Evolutionary conservation across 2,113 vertebrate species (phyloP), one percentile per base, ranked within the genome.

Genomic region (Albula glossodonta): DNA sequence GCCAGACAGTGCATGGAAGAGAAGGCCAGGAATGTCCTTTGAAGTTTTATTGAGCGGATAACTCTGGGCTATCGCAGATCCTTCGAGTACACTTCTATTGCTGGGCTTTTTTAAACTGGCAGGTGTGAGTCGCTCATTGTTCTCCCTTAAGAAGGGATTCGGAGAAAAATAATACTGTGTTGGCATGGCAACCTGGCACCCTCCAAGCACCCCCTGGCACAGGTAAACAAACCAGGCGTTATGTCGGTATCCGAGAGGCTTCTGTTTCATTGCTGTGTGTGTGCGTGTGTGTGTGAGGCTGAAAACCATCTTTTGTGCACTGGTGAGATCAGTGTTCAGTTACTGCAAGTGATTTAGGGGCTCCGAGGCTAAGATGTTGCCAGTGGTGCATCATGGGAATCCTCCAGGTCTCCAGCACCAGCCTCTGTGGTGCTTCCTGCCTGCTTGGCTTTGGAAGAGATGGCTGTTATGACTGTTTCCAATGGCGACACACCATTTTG

Each of bases 21-120:
- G 60, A 63, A 0, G 83, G 78, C 86, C 90, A 87, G 84, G 92
- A 95, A 94, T 93, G 90, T 84, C 84, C 92, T 94, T 93, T 94
- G 93, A 94, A 92, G 91, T 92, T 93, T 91, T 92, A 93, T 92
- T 91, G 90, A 92, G 91, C 74, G 84, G 93, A 94, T 92, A 94
- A 92, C 90, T 90, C 88, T 49, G 74, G 84, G 85, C 90, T 91
- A 89, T 93, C 91, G 78, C 81, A 88, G 52, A 86, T 84, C 89
- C 92, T 89, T 88, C 89, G 87, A 88, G 90, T 86, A 85, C 87
- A 88, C 91, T 89, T 89, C 85, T 80, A 87, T 86, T 13, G 49
- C 56, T 41, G 74, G 78, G n/a, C 60, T 1, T 51, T 83, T 22
- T 51, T 87, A 78, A 80, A 52, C 84, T 86, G 85, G 89, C 89